Evolutionary conservation across 2,888 invertebrate genomes (phyloP).

Genomic region (Tachina grossa): DNA sequence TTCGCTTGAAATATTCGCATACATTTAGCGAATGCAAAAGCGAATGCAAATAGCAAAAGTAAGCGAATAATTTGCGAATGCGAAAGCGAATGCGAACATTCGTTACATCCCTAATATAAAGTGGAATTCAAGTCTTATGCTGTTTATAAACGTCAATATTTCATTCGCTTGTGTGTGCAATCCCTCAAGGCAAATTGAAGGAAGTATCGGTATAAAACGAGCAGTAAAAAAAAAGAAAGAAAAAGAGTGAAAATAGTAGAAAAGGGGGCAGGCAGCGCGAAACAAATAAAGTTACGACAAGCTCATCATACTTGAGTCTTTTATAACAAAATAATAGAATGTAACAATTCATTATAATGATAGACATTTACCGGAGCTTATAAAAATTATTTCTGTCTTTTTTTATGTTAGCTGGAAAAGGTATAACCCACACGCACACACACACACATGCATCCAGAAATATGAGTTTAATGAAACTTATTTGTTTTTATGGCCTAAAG

Average conservation of each 20-base stretch:
- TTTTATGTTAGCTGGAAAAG: constrained; percentile 41
- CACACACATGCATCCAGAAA: constrained; percentile 7
- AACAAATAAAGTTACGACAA: constrained; percentile 57
- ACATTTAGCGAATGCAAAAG: too few relatives aligned
- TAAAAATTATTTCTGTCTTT: constrained; percentile 37
- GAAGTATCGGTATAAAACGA: constrained; percentile 56
- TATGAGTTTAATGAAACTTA: constrained; percentile 71
- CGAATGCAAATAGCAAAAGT: too few relatives aligned
- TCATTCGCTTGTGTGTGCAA: constrained; percentile 37
- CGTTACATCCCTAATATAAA: too few relatives aligned
- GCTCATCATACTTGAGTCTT: constrained; percentile 42
- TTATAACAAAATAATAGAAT: constrained; percentile 69
- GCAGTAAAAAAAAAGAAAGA: not conserved
- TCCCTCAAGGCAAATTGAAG: constrained; percentile 69
- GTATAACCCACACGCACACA: not conserved
- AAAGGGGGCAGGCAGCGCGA: not conserved
- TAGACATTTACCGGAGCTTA: constrained; percentile 61
- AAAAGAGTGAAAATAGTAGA: not conserved
- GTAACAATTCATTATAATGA: constrained; percentile 69
- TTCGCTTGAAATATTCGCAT: too few relatives aligned
- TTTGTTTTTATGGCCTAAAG: constrained; percentile 74
- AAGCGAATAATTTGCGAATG: too few relatives aligned
- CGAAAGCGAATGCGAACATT: too few relatives aligned
- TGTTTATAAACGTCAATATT: constrained; percentile 63
- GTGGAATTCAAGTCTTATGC: constrained; percentile 30